Percentiles rank a stretch among this genome's conserved stretches.
Conservation (phyloP, 2,797 vertebrate genomes). For the Chloroceryle inda region DNA sequence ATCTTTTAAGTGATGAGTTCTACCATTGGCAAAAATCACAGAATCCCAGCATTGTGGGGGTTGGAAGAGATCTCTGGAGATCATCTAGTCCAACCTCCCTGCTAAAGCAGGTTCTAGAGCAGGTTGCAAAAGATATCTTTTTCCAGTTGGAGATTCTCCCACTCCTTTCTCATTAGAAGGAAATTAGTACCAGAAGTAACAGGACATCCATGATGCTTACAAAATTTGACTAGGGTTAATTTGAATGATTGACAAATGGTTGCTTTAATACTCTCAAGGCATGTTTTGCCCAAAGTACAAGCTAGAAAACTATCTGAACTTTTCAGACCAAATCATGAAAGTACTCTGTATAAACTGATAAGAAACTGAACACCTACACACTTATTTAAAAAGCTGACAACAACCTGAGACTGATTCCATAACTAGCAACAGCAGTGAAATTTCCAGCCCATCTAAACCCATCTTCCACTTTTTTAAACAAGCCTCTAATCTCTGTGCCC, state of each 20-base stretch:
- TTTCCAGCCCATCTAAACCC: not conserved
- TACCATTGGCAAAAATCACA: not conserved
- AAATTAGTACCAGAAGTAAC: not conserved
- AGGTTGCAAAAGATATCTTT: not conserved
- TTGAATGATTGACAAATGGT: not conserved
- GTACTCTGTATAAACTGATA: not conserved
- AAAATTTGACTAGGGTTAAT: not conserved
- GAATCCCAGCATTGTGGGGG: not conserved
- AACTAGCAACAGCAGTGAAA: not conserved
- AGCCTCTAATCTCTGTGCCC: not conserved
- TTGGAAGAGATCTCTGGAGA: not conserved
- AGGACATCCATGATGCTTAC: not conserved
- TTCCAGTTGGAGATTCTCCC: not conserved
- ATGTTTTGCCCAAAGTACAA: not conserved
- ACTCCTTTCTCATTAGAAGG: not conserved
- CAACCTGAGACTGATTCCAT: not conserved
- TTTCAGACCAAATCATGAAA: not conserved
- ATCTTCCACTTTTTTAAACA: not conserved
- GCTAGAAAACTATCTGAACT: not conserved
- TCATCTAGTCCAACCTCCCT: not conserved
- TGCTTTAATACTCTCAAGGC: not conserved
- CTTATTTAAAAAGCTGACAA: not conserved
- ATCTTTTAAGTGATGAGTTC: not conserved
- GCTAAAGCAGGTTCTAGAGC: not conserved
- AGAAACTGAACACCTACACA: not conserved